Conservation (phyloP, 2,113 vertebrate genomes). For the Pardalotus punctatus region DNA sequence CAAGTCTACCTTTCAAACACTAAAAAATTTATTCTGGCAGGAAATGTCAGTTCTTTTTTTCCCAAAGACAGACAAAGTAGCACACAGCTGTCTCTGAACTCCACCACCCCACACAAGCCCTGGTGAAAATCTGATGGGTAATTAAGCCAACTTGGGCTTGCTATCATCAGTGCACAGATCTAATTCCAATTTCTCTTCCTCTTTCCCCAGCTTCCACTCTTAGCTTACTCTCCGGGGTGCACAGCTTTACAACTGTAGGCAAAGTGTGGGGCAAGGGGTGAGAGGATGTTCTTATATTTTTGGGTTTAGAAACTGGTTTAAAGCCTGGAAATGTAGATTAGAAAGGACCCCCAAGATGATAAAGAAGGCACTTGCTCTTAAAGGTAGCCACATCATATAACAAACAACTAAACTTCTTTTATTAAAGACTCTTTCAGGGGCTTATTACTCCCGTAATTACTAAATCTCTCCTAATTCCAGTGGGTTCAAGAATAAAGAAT, state of each 20-base stretch:
- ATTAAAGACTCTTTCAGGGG: not conserved
- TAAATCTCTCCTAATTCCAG: not conserved
- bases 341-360: not conserved
- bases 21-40: not conserved
- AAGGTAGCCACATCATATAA: not conserved
- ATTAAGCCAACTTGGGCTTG: not conserved
- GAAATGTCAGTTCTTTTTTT: not conserved
- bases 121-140: not conserved
- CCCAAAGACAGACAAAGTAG: not conserved
- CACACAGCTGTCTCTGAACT: not conserved
- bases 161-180: not conserved
- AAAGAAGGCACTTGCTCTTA: not conserved
- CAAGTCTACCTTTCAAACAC: not conserved
- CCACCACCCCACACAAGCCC: not conserved
- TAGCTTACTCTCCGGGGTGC: too few relatives aligned
- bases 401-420: not conserved
- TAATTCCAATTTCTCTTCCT: not conserved
- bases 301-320: not conserved
- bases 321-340: not conserved
- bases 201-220: rapidly evolving
- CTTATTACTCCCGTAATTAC: not conserved
- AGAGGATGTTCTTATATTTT: not conserved
- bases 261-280: rapidly evolving
- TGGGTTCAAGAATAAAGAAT: not conserved
- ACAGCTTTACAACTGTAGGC: not conserved